These are phyloP conservation scores for Ceratoteleas bidentatus DNA, from an alignment of 1,140 invertebrate genomes.

Conservation along the genomic window DNA sequence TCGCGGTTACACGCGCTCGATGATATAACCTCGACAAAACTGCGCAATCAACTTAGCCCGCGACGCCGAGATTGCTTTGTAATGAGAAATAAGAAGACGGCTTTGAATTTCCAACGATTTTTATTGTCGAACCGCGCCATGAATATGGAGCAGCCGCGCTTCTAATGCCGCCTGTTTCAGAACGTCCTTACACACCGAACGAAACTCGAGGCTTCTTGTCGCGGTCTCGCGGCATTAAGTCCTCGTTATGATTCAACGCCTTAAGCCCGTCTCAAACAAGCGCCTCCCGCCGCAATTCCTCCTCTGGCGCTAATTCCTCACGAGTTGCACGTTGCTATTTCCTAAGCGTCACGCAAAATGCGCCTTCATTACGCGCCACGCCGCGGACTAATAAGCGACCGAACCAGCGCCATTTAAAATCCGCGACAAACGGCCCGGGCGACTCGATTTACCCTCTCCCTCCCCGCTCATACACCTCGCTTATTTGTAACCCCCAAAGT, in stretches of 20 bases:
- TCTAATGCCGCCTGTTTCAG: constrained; percentile 70
- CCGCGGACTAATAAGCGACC: constrained; percentile 48
- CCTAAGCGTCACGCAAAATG: constrained; percentile 58
- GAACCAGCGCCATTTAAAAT: constrained; percentile 14
- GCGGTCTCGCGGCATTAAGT: constrained; percentile 76
- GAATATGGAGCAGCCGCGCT: constrained; percentile 71
- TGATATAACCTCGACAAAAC: constrained; percentile 39
- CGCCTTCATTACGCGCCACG: constrained; percentile 56
- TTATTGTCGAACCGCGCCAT: constrained; percentile 70
- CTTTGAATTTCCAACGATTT: constrained; percentile 66
- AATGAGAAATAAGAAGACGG: constrained; percentile 63
- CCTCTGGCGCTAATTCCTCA: constrained; percentile 71
- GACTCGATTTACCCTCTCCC: neutral
- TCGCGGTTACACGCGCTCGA: constrained; percentile 17
- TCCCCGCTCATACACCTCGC: constrained; percentile 5
- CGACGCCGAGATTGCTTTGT: constrained; percentile 60
- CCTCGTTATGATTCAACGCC: constrained; percentile 80
- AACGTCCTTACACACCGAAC: constrained; percentile 68
- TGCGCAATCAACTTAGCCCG: constrained; percentile 39
- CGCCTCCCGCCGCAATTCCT: constrained; percentile 61
- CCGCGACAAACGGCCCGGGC: neutral
- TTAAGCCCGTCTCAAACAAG: constrained; percentile 76
- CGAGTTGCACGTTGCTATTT: constrained; percentile 71
- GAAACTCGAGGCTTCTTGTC: constrained; percentile 74
- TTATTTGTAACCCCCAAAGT: constrained; percentile 50